A percentile compares a stretch with the other conserved stretches of the same genome.
Conservation (phyloP, 2,797 vertebrate genomes). For the Dromococcyx pavoninus region DNA sequence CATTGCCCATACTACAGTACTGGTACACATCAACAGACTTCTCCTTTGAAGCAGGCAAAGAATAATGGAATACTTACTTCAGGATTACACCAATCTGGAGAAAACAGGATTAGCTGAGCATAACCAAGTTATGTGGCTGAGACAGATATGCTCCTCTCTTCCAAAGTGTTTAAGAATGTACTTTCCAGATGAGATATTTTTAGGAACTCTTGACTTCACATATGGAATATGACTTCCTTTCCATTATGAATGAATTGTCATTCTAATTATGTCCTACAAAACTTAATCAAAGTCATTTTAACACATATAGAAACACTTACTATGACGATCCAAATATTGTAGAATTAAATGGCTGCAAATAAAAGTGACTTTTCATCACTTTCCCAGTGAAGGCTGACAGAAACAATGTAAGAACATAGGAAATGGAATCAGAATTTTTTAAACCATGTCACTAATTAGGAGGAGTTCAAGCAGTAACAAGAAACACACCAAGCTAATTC, state of each 20-base stretch:
- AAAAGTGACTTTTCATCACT: background rate
- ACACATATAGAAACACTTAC: background rate
- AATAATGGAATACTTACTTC: background rate
- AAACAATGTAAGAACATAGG: background rate
- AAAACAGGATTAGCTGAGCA: background rate
- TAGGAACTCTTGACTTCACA: background rate
- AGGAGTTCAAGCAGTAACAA: background rate
- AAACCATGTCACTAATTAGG: background rate
- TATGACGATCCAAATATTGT: background rate
- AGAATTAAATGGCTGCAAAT: background rate
- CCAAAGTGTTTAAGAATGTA: background rate
- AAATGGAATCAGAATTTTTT: background rate
- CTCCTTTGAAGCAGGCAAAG: background rate
- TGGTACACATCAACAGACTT: background rate
- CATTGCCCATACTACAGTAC: background rate
- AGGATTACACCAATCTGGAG: background rate
- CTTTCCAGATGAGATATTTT: background rate
- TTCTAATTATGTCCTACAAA: background rate
- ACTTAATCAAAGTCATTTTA: background rate
- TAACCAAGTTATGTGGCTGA: background rate
- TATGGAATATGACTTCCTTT: background rate
- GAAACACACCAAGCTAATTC: background rate
- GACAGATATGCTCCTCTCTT: background rate
- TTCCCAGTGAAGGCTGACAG: background rate
- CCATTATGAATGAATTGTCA: background rate